phyloP scores from a whole-genome alignment of 2,797 vertebrate species.

The Chromis chromis region DNA sequence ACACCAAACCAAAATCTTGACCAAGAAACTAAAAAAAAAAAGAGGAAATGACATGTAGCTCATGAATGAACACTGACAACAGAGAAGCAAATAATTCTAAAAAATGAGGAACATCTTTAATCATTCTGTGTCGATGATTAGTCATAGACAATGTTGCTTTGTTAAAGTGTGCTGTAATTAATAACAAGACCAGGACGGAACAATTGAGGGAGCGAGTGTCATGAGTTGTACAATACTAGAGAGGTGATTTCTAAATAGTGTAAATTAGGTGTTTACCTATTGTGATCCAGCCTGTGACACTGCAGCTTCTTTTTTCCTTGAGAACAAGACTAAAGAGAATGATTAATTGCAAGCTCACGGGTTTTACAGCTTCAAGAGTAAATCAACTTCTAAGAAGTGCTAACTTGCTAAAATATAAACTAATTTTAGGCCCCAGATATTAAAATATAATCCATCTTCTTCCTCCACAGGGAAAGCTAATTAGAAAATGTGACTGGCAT shows the following conservation, averaged over 20 bases:
- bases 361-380: slow-evolving; percentile 92
- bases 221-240: slow-evolving; percentile 79
- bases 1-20: slow-evolving; percentile 79
- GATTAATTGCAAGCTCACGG: slow-evolving; percentile 90
- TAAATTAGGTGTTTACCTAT: slow-evolving; percentile 88
- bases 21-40: slow-evolving; percentile 34
- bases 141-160: slow-evolving; percentile 85
- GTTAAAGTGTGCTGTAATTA: slow-evolving; percentile 85
- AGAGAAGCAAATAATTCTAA: slow-evolving; percentile 68
- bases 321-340: slow-evolving; percentile 85
- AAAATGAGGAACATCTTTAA: slow-evolving; percentile 80
- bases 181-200: slow-evolving; percentile 80
- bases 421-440: slow-evolving; percentile 92
- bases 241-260: slow-evolving; percentile 87
- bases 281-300: slow-evolving; percentile 86
- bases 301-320: slow-evolving; percentile 79
- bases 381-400: slow-evolving; percentile 92
- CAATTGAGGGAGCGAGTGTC: slow-evolving; percentile 78
- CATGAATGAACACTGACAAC: slow-evolving; percentile 67
- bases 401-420: slow-evolving; percentile 96
- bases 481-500: slow-evolving; percentile 91
- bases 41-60: slow-evolving; percentile 53
- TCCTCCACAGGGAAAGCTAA: slow-evolving; percentile 89
- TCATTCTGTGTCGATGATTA: slow-evolving; percentile 84
- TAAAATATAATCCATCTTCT: slow-evolving; percentile 96